phyloP scores from a whole-genome alignment of 1,140 invertebrate genomes.

The Dendrolimus punctatus region DNA sequence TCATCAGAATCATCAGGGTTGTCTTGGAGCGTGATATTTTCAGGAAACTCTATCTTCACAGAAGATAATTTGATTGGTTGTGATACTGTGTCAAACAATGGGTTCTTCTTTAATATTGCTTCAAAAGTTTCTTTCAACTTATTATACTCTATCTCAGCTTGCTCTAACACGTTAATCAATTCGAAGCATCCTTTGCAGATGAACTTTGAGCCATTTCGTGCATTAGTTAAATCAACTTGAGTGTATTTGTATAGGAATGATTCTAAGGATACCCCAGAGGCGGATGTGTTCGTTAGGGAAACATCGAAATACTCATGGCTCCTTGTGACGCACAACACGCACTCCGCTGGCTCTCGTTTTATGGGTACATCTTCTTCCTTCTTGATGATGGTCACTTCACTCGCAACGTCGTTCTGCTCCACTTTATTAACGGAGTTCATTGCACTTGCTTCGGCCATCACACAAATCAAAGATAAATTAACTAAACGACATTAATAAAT shows the following conservation, averaged over 20 bases:
- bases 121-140: constrained; percentile 56
- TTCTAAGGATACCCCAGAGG: constrained; percentile 35
- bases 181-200: constrained; percentile 53
- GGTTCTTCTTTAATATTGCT: constrained; percentile 52
- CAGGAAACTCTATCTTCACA: constrained; percentile 37
- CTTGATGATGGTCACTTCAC: constrained; percentile 34
- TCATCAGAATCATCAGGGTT: constrained; percentile 52
- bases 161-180: constrained; percentile 50
- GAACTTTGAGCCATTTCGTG: constrained; percentile 27
- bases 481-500: constrained; percentile 5
- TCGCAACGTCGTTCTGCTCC: constrained; percentile 19
- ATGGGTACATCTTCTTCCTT: constrained; percentile 39
- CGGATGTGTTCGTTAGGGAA: constrained; percentile 28
- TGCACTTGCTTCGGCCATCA: constrained; percentile 36
- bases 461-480: constrained; percentile 9
- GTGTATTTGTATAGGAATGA: constrained; percentile 42
- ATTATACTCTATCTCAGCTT: constrained; percentile 48
- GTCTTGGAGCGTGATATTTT: no score
- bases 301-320: constrained; percentile 35
- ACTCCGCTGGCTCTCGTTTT: constrained; percentile 49
- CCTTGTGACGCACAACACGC: constrained; percentile 39
- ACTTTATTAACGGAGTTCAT: constrained; percentile 29
- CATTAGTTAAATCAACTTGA: constrained; percentile 21
- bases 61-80: constrained; percentile 19
- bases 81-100: constrained; percentile 30